Evolutionary conservation across 2,113 vertebrate species (phyloP), one percentile per base, ranked within the genome.

Genomic region (Siniperca knerii): DNA sequence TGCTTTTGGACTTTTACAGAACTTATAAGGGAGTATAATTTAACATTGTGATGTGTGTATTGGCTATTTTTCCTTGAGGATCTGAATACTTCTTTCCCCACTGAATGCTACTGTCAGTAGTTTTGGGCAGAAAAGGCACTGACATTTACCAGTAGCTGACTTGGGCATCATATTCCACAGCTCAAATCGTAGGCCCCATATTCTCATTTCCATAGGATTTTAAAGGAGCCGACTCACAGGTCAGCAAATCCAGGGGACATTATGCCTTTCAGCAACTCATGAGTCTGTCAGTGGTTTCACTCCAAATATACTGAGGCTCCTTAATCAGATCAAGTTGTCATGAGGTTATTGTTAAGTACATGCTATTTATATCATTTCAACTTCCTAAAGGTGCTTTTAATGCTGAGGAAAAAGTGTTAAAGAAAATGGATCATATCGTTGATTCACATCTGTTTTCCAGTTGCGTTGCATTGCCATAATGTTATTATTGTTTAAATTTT

Each of bases 401-500:
- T 87, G 48, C 68, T 25, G 20, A 77, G 23, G 5, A 18, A 10
- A 42, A 74, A 33, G 15, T 70, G 70, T 48, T 11, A 50, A 42
- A 68, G 15, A n/a, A 65, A 46, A 61, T 25, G 46, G 20, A 77
- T 75, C 77, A 69, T 33, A 58, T 44, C 55, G 5, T 7, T 23
- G 65, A 42, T 35, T 62, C 86, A 81, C 87, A 87, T 90, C 81
- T 88, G 86, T 68, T 87, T 66, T 79, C 65, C 82, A 87, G 52
- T 85, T 71, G 57, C 77, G 12, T 40, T 58, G 54, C 75, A 68
- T 79, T 55, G 70, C 74, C 57, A 77, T 4, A 42, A 8, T 71
- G 65, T 80, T 87, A 67, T 79, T 75, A 71, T 68, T 82, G 69
- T 84, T 76, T 86, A 13, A 62, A n/a, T 81, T 83, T 66, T 1